Evolutionary conservation across 2,888 invertebrate genomes (phyloP).

Genomic region (Lasius platythorax): DNA sequence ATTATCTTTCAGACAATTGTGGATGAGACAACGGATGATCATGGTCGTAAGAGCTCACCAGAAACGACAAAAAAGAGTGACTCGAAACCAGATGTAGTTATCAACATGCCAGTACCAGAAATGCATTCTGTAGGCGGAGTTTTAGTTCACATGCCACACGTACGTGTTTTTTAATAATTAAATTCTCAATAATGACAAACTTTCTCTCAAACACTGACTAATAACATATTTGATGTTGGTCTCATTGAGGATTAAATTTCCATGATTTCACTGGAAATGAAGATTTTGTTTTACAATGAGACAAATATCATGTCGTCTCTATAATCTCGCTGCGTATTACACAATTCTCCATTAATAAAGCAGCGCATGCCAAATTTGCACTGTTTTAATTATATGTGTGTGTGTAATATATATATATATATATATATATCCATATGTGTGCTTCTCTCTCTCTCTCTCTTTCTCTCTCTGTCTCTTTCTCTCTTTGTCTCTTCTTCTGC

Average conservation of each 20-base stretch:
- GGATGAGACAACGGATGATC: constrained; percentile 91
- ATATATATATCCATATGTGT: constrained; percentile 52
- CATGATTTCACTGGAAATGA: background rate
- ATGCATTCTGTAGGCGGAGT: constrained; percentile 94
- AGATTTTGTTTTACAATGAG: constrained; percentile 1
- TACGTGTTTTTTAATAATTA: constrained; percentile 86
- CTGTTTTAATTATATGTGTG: constrained; percentile 60
- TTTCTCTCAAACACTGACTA: background rate
- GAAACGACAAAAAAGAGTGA: constrained; percentile 90
- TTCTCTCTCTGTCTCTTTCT: constrained; percentile 65
- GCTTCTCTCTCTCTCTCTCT: constrained; percentile 72
- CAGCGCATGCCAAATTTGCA: constrained; percentile 74
- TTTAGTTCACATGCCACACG: constrained; percentile 97
- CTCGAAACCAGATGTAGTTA: constrained; percentile 88
- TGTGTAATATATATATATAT: background rate
- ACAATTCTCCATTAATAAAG: constrained; percentile 59
- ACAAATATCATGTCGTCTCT: constrained; percentile 47
- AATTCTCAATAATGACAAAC: background rate
- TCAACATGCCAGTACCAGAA: constrained; percentile 89
- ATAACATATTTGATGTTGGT: constrained; percentile 36
- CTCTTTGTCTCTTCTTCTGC: constrained; percentile 74
- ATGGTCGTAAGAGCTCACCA: constrained; percentile 90
- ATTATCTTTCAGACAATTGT: constrained; percentile 87
- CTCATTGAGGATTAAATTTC: constrained; percentile 42
- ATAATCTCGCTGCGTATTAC: constrained; percentile 58